Conservation (phyloP, 2,888 invertebrate genomes). For the Anthoptus insignis region DNA sequence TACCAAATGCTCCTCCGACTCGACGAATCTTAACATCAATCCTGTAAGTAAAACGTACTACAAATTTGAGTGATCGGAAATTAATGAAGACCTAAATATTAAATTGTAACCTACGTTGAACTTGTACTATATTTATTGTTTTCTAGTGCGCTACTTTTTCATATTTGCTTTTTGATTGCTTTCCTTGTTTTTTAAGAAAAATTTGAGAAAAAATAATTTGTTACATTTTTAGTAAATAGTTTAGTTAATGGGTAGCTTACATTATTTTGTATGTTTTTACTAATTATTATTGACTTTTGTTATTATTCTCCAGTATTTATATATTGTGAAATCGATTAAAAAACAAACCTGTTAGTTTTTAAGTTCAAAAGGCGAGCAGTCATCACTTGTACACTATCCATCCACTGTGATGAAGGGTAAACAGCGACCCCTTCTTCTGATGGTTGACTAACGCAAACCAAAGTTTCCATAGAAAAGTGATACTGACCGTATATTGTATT, state of each 20-base stretch:
- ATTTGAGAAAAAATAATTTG: too few relatives aligned
- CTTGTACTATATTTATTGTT: too few relatives aligned
- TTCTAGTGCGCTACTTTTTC: too few relatives aligned
- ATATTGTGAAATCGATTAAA: background rate
- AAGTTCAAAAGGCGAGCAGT: constrained; percentile 82
- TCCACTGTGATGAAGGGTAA: constrained; percentile 85
- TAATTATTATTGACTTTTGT: too few relatives aligned
- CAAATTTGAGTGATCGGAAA: too few relatives aligned
- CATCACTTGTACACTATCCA: constrained; percentile 80
- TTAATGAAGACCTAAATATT: background rate
- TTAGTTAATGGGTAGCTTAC: too few relatives aligned
- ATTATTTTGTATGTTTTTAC: too few relatives aligned
- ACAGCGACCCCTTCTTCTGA: constrained; percentile 89
- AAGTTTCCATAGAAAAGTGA: constrained; percentile 90
- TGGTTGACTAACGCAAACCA: constrained; percentile 86
- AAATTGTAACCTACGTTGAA: too few relatives aligned
- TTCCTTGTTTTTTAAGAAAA: too few relatives aligned
- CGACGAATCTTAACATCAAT: constrained; percentile 82
- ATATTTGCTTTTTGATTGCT: too few relatives aligned
- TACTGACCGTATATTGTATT: constrained; percentile 83
- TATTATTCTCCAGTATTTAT: too few relatives aligned
- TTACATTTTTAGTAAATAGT: too few relatives aligned
- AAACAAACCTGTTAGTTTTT: constrained; percentile 78
- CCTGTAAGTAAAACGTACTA: constrained; percentile 39
- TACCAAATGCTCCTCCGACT: constrained; percentile 92